Evolutionary conservation across 2,113 vertebrate species (phyloP), one percentile per base, ranked within the genome.

Genomic region (Irena cyanogastra): DNA sequence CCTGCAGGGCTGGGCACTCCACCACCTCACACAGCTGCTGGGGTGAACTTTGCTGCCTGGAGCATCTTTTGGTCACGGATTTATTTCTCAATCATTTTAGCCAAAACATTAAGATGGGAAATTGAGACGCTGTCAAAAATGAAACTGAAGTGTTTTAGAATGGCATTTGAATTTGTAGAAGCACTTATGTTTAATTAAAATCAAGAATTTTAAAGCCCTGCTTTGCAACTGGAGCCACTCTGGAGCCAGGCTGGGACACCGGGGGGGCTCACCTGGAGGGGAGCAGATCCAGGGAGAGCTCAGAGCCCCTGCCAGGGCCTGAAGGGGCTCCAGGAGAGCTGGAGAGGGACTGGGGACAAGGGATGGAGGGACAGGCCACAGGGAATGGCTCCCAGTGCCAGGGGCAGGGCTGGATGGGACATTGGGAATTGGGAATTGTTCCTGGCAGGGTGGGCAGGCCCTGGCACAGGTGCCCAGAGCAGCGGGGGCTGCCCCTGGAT

Each of bases 401-500:
- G 16, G 75, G 74, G 24, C 30, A 71, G 56, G 23, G 9, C 0
- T 26, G 17, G 50, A 0, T 80, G 75, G 66, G 85, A 72, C 2
- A 0, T 27, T 8, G 76, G 76, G 50, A 1, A 65, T 23, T 57
- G 14, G 50, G 42, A 33, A 88, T 88, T 80, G 6, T 27, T 57
- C 28, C 64, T 47, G 64, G 6, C 5, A 64, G 57, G n/a, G 75
- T n/a, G 56, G 12, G 23, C 6, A 61, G 49, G 42, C 2, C 6
- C 60, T 57, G 71, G 52, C 26, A 35, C 19, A 35, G 71, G 5
- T 44, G 26, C 41, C 57, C 85, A 80, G 76, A 80, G 50, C 8
- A 65, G 76, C 76, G 80, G 86, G 1, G 66, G 76, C 76, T 88
- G 76, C 52, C 68, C 66, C 86, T 86, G 72, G 53, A 89, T 81